Conservation (phyloP, 35 echinoderm and acorn worm species). For the Apostichopus parvimensis region DNA sequence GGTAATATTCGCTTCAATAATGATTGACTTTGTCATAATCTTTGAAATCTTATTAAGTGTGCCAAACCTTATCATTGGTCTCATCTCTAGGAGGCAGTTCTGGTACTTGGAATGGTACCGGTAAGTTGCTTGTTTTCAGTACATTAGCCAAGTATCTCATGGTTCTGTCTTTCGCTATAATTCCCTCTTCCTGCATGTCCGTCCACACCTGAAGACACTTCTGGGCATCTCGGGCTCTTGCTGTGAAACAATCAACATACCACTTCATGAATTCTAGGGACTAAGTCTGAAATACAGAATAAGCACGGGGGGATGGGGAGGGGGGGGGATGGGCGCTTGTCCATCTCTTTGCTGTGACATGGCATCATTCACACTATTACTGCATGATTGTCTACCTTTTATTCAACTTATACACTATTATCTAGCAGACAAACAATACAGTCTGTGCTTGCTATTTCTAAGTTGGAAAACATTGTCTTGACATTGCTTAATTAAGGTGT, state of each 20-base stretch:
- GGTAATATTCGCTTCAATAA: too few relatives aligned
- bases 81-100: neutral
- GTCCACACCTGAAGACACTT: constrained; percentile 86
- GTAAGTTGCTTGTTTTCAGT: constrained; percentile 52
- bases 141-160: constrained; percentile 89
- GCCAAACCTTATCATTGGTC: neutral
- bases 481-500: too few relatives aligned
- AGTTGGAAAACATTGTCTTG: too few relatives aligned
- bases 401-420: too few relatives aligned
- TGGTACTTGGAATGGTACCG: constrained; percentile 82
- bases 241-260: constrained; percentile 38
- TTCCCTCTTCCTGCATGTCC: constrained; percentile 89
- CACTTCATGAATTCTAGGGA: neutral
- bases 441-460: too few relatives aligned
- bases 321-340: too few relatives aligned
- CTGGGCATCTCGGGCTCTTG: constrained; percentile 56
- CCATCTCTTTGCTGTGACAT: neutral
- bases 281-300: too few relatives aligned
- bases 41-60: too few relatives aligned
- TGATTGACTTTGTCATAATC: too few relatives aligned
- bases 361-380: too few relatives aligned
- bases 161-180: constrained; percentile 77
- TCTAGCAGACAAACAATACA: too few relatives aligned
- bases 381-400: too few relatives aligned
- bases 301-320: neutral